These are phyloP conservation scores for Percopsis omiscomaycus DNA, from an alignment of 2,797 vertebrate genomes.

Conservation along the genomic window DNA sequence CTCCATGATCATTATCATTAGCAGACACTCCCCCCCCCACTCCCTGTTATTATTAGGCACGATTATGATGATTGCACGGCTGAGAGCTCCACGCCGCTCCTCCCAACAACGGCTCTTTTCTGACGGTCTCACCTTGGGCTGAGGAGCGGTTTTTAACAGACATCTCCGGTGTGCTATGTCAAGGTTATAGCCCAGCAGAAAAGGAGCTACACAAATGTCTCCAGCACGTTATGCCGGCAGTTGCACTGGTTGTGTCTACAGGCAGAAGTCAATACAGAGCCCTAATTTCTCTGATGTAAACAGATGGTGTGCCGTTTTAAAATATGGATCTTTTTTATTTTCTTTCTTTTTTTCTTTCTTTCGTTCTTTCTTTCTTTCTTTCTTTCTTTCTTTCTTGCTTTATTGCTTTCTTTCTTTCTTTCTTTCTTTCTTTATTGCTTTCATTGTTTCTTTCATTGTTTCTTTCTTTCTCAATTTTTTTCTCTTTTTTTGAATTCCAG, in stretches of 20 bases:
- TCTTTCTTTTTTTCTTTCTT: too few species aligned
- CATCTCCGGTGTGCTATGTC: constrained; percentile 7
- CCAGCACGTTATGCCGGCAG: constrained; percentile 32
- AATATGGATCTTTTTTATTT: too few species aligned
- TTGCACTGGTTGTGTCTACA: constrained; percentile 16
- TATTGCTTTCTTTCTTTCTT: too few species aligned
- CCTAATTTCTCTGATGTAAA: too few species aligned
- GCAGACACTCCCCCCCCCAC: constrained; percentile 39
- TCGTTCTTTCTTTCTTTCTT: too few species aligned
- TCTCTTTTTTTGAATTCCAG: constrained; percentile 48
- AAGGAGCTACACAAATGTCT: constrained; percentile 14
- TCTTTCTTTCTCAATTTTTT: neutral
- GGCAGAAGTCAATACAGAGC: too few species aligned
- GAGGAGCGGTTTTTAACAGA: constrained; percentile 21
- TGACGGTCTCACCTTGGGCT: constrained; percentile 53
- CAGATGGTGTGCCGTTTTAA: too few species aligned
- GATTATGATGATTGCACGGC: constrained; percentile 69
- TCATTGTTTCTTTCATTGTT: constrained; percentile 44
- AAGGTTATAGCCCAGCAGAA: constrained; percentile 46
- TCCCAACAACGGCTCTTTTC: constrained; percentile 24
- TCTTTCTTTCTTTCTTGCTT: constrained; percentile 30
- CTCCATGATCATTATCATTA: constrained; percentile 68
- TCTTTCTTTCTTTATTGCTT: constrained; percentile 30
- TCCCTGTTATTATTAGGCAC: constrained; percentile 60
- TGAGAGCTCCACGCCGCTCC: constrained; percentile 37